Conservation (phyloP, 1,140 invertebrate species). For the Tetramorium simillimum region DNA sequence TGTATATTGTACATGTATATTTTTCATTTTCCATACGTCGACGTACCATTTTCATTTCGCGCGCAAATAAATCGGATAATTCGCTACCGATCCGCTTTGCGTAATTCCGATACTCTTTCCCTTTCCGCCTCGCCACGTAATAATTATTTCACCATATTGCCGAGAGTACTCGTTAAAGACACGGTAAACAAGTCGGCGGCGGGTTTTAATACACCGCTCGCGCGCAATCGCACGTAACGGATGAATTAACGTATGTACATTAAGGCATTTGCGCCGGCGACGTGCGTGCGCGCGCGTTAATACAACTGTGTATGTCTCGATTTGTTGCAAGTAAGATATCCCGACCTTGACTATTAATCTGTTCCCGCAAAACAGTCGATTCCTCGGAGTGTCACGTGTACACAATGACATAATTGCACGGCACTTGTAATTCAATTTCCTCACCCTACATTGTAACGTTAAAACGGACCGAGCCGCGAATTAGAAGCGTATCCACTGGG, state of each 20-base stretch:
- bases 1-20: too few relatives aligned
- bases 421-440: conserved; percentile 15
- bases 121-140: conserved; percentile 3
- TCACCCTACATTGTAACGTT: neutral
- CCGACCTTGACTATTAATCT: conserved; percentile 52
- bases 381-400: conserved; percentile 12
- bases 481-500: neutral
- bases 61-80: conserved; percentile 11
- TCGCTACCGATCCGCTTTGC: neutral
- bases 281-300: neutral
- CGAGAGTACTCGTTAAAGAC: conserved; percentile 22
- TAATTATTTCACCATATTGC: conserved; percentile 41
- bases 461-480: neutral
- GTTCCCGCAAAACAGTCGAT: conserved; percentile 49
- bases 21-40: too few relatives aligned
- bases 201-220: conserved; percentile 22
- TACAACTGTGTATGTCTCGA: neutral
- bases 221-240: conserved; percentile 51
- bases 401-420: conserved; percentile 23
- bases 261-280: neutral
- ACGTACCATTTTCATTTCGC: neutral
- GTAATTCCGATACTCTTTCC: neutral
- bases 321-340: conserved; percentile 27
- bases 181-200: conserved; percentile 51
- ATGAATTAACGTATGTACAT: conserved; percentile 52